Conservation (phyloP, 2,888 invertebrate genomes). For the Gnatocerus cornutus region DNA sequence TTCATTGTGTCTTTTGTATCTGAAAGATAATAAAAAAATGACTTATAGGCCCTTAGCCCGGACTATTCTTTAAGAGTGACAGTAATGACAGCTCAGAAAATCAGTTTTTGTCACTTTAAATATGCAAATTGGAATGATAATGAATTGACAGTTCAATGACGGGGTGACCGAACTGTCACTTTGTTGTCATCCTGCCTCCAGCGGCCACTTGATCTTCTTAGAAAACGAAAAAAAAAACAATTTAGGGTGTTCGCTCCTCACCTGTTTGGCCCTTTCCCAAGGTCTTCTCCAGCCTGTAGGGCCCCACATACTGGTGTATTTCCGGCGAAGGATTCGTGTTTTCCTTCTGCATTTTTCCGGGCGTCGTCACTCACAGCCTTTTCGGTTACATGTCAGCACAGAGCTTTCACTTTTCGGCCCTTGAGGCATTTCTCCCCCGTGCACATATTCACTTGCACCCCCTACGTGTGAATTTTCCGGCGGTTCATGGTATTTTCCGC, state of each 20-base stretch:
- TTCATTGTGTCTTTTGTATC: too few relatives aligned
- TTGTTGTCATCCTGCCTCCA: too few relatives aligned
- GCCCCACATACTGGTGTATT: conserved; percentile 96
- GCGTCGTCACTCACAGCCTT: conserved; percentile 33
- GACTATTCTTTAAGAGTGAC: too few relatives aligned
- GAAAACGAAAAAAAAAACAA: not conserved
- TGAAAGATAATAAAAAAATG: too few relatives aligned
- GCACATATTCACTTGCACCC: conserved; percentile 2
- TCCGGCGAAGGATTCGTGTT: conserved; percentile 73
- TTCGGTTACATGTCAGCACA: conserved; percentile 43
- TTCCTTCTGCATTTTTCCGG: conserved; percentile 68
- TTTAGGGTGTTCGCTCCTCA: too few relatives aligned
- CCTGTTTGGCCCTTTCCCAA: conserved; percentile 99
- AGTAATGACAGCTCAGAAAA: too few relatives aligned
- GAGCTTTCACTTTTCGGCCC: conserved; percentile 8
- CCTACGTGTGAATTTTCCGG: conserved; percentile 23
- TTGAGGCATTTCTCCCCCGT: not conserved
- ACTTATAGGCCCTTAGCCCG: too few relatives aligned
- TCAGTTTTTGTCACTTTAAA: too few relatives aligned
- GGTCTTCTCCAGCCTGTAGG: conserved; percentile 98
- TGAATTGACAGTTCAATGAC: too few relatives aligned
- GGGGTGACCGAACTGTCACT: too few relatives aligned
- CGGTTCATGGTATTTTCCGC: conserved; percentile 23
- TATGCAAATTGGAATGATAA: too few relatives aligned
- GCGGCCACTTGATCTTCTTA: not conserved